Conservation (phyloP, 2,888 invertebrate genomes). For the Falcaria lacertinaria region DNA sequence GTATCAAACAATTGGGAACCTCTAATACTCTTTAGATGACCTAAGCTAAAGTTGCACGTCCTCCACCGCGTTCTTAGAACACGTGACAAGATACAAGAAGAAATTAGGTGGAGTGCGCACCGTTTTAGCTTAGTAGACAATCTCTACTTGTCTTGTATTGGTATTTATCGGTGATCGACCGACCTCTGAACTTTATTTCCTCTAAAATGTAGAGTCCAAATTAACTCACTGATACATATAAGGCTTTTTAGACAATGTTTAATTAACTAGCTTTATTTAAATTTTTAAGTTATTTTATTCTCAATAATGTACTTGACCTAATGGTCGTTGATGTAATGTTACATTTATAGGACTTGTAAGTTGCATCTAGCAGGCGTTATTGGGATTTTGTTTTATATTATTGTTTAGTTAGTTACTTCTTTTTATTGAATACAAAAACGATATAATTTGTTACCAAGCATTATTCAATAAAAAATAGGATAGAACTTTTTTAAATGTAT, state of each 20-base stretch:
- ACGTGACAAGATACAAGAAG: too few relatives aligned
- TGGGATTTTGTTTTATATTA: slow-evolving; percentile 64
- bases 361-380: slow-evolving; percentile 48
- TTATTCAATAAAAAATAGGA: slow-evolving; percentile 76
- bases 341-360: slow-evolving; percentile 21
- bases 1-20: slow-evolving; percentile 51
- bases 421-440: slow-evolving; percentile 75
- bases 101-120: too few relatives aligned
- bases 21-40: slow-evolving; percentile 30
- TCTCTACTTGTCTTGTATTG: too few relatives aligned
- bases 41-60: too few relatives aligned
- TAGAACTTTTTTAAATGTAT: slow-evolving; percentile 77
- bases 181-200: slow-evolving; percentile 27
- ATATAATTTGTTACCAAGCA: slow-evolving; percentile 78
- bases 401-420: slow-evolving; percentile 59
- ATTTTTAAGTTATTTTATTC: slow-evolving; percentile 65
- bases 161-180: slow-evolving; percentile 34
- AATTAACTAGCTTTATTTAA: slow-evolving; percentile 68
- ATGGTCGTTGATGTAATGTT: slow-evolving; percentile 21
- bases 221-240: slow-evolving; percentile 55
- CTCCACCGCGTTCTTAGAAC: too few relatives aligned
- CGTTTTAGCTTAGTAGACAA: too few relatives aligned
- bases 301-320: slow-evolving; percentile 48
- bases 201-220: slow-evolving; percentile 37
- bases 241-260: slow-evolving; percentile 60